These are phyloP conservation scores for Peromyscus polionotus DNA, from an alignment of 2,113 vertebrate genomes.

Conservation along the genomic window DNA sequence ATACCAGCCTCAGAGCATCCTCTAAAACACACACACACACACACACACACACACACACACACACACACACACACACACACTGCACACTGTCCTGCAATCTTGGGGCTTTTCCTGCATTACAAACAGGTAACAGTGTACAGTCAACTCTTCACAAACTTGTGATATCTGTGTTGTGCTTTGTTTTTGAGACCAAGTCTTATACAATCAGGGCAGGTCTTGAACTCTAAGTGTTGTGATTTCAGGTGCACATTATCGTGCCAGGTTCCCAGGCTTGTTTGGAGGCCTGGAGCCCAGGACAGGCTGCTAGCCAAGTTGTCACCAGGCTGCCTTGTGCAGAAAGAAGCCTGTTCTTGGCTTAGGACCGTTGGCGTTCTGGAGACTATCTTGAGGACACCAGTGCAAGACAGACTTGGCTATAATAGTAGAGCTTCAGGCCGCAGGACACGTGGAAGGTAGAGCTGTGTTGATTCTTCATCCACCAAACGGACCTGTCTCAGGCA, in stretches of 20 bases:
- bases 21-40: neutral
- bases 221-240: neutral
- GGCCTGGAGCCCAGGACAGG: neutral
- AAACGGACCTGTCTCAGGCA: constrained; percentile 16
- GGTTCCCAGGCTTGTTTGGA: neutral
- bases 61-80: neutral
- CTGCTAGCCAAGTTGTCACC: neutral
- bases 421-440: neutral
- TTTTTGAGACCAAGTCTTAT: neutral
- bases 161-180: neutral
- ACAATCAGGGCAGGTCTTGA: neutral
- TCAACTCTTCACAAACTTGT: neutral
- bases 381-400: neutral
- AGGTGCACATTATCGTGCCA: neutral
- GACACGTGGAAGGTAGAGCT: constrained; percentile 1
- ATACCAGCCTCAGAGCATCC: neutral
- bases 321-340: neutral
- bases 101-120: neutral
- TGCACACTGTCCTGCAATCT: neutral
- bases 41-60: neutral
- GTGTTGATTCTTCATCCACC: constrained; percentile 55
- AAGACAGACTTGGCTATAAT: neutral
- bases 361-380: neutral
- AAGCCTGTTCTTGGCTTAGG: neutral
- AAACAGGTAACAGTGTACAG: neutral